Base-by-base conservation (phyloP, 2,797 vertebrate genomes). In the Pantherophis alleghaniensis region DNA sequence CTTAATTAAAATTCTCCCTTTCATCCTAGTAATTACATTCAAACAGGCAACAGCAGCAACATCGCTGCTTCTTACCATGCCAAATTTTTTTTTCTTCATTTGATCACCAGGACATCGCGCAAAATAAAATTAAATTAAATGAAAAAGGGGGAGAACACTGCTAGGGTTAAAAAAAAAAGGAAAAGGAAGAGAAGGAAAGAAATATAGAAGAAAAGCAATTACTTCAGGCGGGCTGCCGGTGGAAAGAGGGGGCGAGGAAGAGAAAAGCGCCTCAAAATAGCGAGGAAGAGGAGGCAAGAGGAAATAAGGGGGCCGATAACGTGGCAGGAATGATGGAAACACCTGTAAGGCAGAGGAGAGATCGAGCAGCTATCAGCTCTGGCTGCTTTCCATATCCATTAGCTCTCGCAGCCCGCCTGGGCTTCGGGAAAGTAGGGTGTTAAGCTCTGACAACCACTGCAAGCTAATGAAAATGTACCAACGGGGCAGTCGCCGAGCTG, bases 11-110 rank as follows among this genome's bases (percentile, higher is more conserved):
- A 98, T 97, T 97, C 96, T 98, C 97, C 94, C 98, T 98, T 98
- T 98, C 98, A 98, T 98, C 98, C 98, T 94, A 96, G 97, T 98
- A 98, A 99, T 98, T 99, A 98, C 98, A 98, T 98, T 98, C 98
- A 97, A 97, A 97, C 96, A 96, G 95, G 96, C 96, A 20, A 96
- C 97, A 95, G 97, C 95, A 42, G 97, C 97, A 96, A 96, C 97
- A 96, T 96, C 4, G 56, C 94, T 87, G 94, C 96, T 96, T 98
- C 97, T 97, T 97, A 97, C 96, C 0, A 22, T 92, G 97, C 97
- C 97, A 94, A 88, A 24, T 37, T 28, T 47, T 90, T 11, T 91
- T 90, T 63, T 94, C 51, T 53, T 96, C 94, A 97, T 97, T 97
- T 97, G 96, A 97, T 97, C 97, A 95, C 96, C 88, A 1, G 97